Evolutionary conservation across 2,888 invertebrate species (phyloP), one percentile per base, ranked within the genome.

Genomic region (Agrochola macilenta): DNA sequence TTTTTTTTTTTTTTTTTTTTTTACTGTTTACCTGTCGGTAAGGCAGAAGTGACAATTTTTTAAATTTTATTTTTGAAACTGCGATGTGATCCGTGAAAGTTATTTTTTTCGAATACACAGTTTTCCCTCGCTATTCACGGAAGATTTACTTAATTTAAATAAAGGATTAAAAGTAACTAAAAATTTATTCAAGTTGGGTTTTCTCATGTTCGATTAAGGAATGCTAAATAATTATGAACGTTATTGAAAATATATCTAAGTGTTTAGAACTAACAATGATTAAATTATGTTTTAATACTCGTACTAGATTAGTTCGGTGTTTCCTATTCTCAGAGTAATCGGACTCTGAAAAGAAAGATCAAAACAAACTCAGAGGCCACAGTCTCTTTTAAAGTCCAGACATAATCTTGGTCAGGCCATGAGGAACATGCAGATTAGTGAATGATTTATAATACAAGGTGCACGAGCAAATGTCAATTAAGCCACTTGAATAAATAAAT

Each of bases 91-190:
- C 11, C 8, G 30, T 64, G 9, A 60, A 58, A 43, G 58, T 54
- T 65, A n/a, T 52, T 43, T 49, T 3, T 26, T 73, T 26, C 0
- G 0, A 23, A 17, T 2, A 68, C 1, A 20, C 43, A 11, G 35
- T 8, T 69, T 79, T 69, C 39, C 81, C 5, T 60, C 14, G 14
- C 64, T 60, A 65, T 74, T 80, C 35, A 69, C 17, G 30, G 14
- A n/a, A 46, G 5, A 26, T 14, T 30, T 57, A 17, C 0, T 58
- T 35, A 54, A 57, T n/a, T n/a, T 12, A 57, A n/a, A n/a, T 54
- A 14, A 66, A 26, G 2, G 2, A 49, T 12, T n/a, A 14, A 49
- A 1, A 2, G 9, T 65, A 26, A 0, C 3, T 0, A 1, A 68
- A 35, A 20, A 26, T 23, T 3, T 17, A 43, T 20, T 8, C 7